A percentile compares a stretch with the other conserved stretches of the same genome.
These are phyloP conservation scores for Melospiza melodia DNA, from an alignment of 2,113 vertebrate species.

Conservation along the genomic window DNA sequence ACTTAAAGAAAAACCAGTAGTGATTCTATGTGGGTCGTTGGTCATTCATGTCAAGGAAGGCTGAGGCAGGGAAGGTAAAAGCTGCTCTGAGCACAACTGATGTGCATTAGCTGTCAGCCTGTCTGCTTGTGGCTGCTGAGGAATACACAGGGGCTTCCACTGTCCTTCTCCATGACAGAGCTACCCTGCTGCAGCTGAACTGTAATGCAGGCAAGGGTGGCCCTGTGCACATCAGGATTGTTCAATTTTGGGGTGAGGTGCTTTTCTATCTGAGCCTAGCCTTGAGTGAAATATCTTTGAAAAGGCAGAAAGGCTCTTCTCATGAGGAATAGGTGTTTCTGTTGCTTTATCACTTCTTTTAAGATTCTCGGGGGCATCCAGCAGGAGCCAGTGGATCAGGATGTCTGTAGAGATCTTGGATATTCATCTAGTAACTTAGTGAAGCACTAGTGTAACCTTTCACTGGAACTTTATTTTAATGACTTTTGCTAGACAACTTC, in stretches of 20 bases:
- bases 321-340: neutral
- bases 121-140: neutral
- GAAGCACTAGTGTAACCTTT: neutral
- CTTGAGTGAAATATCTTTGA: neutral
- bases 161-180: neutral
- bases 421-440: neutral
- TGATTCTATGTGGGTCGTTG: accelerated
- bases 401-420: neutral
- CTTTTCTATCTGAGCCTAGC: neutral
- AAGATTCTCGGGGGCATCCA: neutral
- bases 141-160: neutral
- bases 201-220: accelerated
- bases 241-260: accelerated
- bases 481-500: neutral
- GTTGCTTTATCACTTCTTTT: neutral
- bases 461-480: neutral
- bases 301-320: neutral
- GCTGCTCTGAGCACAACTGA: neutral
- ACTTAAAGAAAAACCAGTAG: neutral
- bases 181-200: neutral
- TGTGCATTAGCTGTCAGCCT: neutral
- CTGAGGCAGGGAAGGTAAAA: neutral
- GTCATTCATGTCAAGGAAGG: neutral
- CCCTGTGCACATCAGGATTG: neutral
- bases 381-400: neutral